Evolutionary conservation across 2,113 vertebrate genomes (phyloP), one percentile per base, ranked within the genome.

Genomic region (Perca schrenkii): DNA sequence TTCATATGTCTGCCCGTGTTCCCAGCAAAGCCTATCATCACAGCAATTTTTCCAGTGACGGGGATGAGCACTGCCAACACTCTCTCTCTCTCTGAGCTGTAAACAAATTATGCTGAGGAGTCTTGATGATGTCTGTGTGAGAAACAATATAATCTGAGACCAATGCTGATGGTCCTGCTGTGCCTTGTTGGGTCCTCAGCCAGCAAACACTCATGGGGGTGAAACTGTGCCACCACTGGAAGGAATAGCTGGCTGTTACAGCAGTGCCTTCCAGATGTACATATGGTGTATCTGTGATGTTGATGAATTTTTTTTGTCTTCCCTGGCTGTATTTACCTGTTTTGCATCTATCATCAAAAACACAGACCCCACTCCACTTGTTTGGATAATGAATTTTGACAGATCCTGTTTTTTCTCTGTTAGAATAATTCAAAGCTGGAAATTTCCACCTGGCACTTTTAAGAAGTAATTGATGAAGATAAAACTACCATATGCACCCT

Each of bases 31-130:
- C 80, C 83, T 69, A 79, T 94, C 92, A 92, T 93, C 91, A 89
- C 84, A 86, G 86, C 88, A 92, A 92, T 92, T 94, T 94, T 87
- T 87, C 74, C 85, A 68, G 88, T 3, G 89, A 91, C 87, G 74
- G 63, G 72, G 70, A 87, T 69, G 74, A 86, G 77, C 76, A 31
- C 63, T 87, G 89, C 85, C 84, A 93, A 74, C 77, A 68, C 85
- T 85, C 77, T 85, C 77, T 75, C 77, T 94, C 77, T 94, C 89
- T 86, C 79, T 2, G 31, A 84, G 79, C 87, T 88, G 88, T 88
- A 92, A 93, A 91, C 90, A 90, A 92, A 92, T 90, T 90, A 90
- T 36, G 63, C 88, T 46, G 90, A 94, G 87, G 84, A 70, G 83
- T 77, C 82, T 80, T 67, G 77, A 67, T 79, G 80, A 85, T 85